These are phyloP conservation scores for zebrafish (Danio rerio) DNA, from an alignment of 2,113 vertebrate genomes.

Conservation along the genomic window GRCz12tu NC_133192.1:37772001-37772500, in stretches of 20 bases:
- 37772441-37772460: constrained; percentile 78
- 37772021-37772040: too few species aligned
- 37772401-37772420: constrained; percentile 68
- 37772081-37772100: background rate
- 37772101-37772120: background rate
- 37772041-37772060: too few species aligned
- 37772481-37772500: constrained; percentile 76
- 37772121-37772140: background rate
- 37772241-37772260: constrained; percentile 41
- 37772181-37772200: constrained; percentile 18
- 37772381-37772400: constrained; percentile 64
- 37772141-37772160: background rate
- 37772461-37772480: constrained; percentile 75
- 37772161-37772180: background rate
- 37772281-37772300: constrained; percentile 50
- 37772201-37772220: constrained; percentile 15
- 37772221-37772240: constrained; percentile 24
- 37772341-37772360: constrained; percentile 61
- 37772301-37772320: constrained; percentile 40
- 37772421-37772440: constrained; percentile 68
- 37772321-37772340: constrained; percentile 40
- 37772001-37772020: too few species aligned
- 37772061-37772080: background rate
- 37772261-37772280: constrained; percentile 49
- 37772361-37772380: constrained; percentile 51